Percentiles rank a stretch among this genome's conserved stretches.
phyloP scores from a whole-genome alignment of 2,113 vertebrate species.

The Pachyramphus minor region DNA sequence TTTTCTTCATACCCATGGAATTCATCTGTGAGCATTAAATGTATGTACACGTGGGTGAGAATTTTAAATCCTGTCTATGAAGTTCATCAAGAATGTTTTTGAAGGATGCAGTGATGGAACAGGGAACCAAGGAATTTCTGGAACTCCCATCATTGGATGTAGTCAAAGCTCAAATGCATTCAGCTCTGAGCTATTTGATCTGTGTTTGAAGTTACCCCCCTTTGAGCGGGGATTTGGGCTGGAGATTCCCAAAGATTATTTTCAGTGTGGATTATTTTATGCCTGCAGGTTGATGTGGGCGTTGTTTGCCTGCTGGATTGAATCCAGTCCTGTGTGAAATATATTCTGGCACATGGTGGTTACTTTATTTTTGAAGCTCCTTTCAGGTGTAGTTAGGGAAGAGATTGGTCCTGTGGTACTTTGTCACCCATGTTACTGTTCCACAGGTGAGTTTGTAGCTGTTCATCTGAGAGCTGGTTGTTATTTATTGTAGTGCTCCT shows the following conservation, averaged over 20 bases:
- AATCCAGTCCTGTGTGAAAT: not conserved
- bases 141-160: not conserved
- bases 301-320: not conserved
- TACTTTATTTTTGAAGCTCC: not conserved
- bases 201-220: not conserved
- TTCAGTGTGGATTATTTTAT: not conserved
- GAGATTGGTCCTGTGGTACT: not conserved
- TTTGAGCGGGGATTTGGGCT: not conserved
- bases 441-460: not conserved
- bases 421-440: not conserved
- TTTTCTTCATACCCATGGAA: not conserved
- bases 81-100: not conserved
- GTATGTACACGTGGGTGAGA: not conserved
- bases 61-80: not conserved
- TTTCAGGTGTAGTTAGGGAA: not conserved
- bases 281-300: not conserved
- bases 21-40: not conserved
- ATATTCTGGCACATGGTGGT: not conserved
- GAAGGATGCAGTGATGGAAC: not conserved
- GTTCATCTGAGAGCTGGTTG: not conserved
- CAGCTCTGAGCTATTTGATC: not conserved
- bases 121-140: not conserved
- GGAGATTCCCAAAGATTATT: not conserved
- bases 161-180: not conserved
- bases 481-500: not conserved